A percentile compares a stretch with the other conserved stretches of the same genome.
These are phyloP conservation scores for Oryzias curvinotus DNA, from an alignment of 2,113 vertebrate genomes.

Conservation along the genomic window DNA sequence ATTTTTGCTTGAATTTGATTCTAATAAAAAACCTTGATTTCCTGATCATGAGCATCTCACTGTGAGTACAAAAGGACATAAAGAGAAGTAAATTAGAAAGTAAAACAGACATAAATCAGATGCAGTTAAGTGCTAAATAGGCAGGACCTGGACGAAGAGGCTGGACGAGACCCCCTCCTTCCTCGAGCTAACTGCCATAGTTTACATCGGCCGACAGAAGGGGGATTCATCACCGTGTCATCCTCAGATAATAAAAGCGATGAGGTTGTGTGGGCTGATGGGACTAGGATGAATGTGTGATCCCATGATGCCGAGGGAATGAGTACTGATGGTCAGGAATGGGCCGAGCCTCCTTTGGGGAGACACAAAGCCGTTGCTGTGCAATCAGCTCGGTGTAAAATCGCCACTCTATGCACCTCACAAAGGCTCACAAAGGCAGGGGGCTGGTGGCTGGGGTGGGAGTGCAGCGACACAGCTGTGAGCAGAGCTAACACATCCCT, in stretches of 20 bases:
- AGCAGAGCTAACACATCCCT: constrained; percentile 82
- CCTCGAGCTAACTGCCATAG: constrained; percentile 13
- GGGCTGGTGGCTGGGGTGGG: constrained; percentile 85
- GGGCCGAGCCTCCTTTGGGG: constrained; percentile 64
- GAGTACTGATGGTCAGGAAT: constrained; percentile 48
- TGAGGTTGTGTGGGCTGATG: constrained; percentile 43
- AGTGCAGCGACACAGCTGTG: constrained; percentile 86
- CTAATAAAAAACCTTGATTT: constrained; percentile 31
- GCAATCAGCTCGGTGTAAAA: constrained; percentile 86
- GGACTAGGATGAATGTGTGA: constrained; percentile 48
- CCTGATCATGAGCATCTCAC: constrained; percentile 40
- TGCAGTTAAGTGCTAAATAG: constrained; percentile 82
- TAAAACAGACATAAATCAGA: constrained; percentile 84
- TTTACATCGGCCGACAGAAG: constrained; percentile 68
- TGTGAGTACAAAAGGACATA: constrained; percentile 75
- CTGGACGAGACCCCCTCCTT: not conserved
- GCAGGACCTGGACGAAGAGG: constrained; percentile 66
- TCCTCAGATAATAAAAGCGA: constrained; percentile 46
- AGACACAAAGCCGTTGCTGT: constrained; percentile 82
- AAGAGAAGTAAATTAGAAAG: constrained; percentile 66
- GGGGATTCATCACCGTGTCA: constrained; percentile 80
- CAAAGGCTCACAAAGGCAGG: constrained; percentile 84
- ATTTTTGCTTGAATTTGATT: constrained; percentile 22
- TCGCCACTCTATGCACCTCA: constrained; percentile 77
- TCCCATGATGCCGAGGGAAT: constrained; percentile 37